A percentile compares a stretch with the other conserved stretches of the same genome.
Conservation (phyloP, 2,888 invertebrate genomes). For the Tricholauxania praeusta region DNA sequence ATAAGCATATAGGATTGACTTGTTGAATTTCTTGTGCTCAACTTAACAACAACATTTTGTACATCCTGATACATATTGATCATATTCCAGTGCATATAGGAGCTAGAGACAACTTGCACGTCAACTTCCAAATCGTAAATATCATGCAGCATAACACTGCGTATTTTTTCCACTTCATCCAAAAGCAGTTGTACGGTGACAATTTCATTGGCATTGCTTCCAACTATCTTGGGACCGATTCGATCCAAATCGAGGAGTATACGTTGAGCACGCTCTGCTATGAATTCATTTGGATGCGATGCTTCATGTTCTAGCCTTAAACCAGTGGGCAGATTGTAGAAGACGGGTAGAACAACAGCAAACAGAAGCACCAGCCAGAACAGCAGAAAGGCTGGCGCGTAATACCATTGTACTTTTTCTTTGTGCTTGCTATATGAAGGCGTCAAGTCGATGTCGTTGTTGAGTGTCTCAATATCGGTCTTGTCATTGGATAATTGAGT, state of each 20-base stretch:
- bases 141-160: conserved; percentile 53
- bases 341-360: conserved; percentile 54
- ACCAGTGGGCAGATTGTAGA: conserved; percentile 54
- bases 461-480: background rate
- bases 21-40: conserved; percentile 53
- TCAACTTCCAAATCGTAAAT: conserved; percentile 60
- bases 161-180: conserved; percentile 55
- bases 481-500: conserved; percentile 18
- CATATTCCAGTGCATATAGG: conserved; percentile 56
- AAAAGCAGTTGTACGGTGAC: conserved; percentile 70
- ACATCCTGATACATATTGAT: conserved; percentile 62
- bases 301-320: conserved; percentile 52
- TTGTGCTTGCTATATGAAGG: conserved; percentile 17
- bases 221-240: conserved; percentile 78
- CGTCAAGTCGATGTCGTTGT: conserved; percentile 13
- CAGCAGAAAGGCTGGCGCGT: conserved; percentile 54
- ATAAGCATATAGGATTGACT: conserved; percentile 71
- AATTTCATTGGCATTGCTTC: conserved; percentile 80
- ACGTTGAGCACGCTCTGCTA: conserved; percentile 76
- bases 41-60: conserved; percentile 64
- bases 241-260: conserved; percentile 73
- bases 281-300: conserved; percentile 70
- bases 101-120: conserved; percentile 61
- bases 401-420: conserved; percentile 54
- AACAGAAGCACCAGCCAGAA: conserved; percentile 59